Base-by-base conservation (phyloP, 2,113 vertebrate species). In the Macroglossus sobrinus region DNA sequence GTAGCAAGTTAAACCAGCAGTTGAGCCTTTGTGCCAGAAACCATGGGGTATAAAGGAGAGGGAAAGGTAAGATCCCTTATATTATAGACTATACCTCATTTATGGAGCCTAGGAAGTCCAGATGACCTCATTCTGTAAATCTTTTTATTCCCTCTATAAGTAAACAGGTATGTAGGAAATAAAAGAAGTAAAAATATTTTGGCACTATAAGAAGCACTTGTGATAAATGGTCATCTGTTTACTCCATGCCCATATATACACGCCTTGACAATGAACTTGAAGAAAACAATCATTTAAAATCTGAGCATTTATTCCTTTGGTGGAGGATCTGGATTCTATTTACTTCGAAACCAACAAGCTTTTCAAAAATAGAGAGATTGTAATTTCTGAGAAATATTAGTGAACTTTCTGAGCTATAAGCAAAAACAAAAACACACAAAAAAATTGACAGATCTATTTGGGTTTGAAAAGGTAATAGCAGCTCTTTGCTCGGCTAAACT, bases 401-500 rank as follows among this genome's bases (percentile, higher is more conserved):
- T n/a, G 57, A 94, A 55, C 38, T 89, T 94, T 85, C 71, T 26
- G 57, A 89, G 79, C 64, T 96, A 38, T 87, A 78, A 63, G 38
- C 72, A 94, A 93, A 91, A 92, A 28, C 43, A 95, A 69, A 30
- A 64, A 15, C 14, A 35, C n/a, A n/a, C n/a, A 86, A 75, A 91
- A 64, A 80, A 84, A 68, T 18, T 66, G 47, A 93, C 79, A 87
- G 38, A 93, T 84, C 84, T 89, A 66, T 93, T 89, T 89, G 75
- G 63, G 64, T 91, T 96, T 92, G 26, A 47, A 96, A 69, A 91
- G 38, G 59, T 90, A 96, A 96, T 68, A 89, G 86, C 68, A 94
- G 76, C 78, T 93, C 79, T 89, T 94, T 90, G 93, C 78, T 97
- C 45, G 75, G 33, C 68, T 68, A 64, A 89, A 85, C 78, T 86